A percentile compares a stretch with the other conserved stretches of the same genome.
These are phyloP conservation scores for Scaptomyza graminum DNA, from an alignment of 1,140 invertebrate species.

Conservation along the genomic window DNA sequence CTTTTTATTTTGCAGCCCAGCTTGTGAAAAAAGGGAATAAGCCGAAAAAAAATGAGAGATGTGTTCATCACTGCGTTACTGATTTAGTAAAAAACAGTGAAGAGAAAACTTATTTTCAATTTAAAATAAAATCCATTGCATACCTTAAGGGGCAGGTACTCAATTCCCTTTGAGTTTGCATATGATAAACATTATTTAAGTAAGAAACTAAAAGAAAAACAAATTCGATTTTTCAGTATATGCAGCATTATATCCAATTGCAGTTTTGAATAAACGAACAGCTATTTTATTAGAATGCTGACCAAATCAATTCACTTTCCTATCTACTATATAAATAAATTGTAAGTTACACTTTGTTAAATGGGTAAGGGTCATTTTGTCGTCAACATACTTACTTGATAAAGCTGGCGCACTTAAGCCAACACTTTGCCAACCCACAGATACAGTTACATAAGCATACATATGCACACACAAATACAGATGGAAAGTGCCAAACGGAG, in stretches of 20 bases:
- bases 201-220: background rate
- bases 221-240: background rate
- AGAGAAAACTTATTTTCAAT: background rate
- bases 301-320: background rate
- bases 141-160: background rate
- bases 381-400: constrained; percentile 46
- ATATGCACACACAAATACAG: constrained; percentile 8
- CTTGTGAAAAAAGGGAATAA: background rate
- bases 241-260: background rate
- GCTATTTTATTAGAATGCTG: background rate
- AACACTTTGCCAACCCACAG: constrained; percentile 23
- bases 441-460: no score
- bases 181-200: background rate
- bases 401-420: constrained; percentile 42
- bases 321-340: background rate
- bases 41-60: background rate
- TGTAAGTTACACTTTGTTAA: constrained; percentile 30
- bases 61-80: background rate
- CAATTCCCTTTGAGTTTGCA: background rate
- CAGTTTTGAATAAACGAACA: background rate
- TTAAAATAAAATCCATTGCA: constrained; percentile 1
- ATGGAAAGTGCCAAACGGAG: background rate
- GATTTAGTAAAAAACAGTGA: background rate
- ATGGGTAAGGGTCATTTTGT: constrained; percentile 28
- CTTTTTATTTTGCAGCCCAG: background rate